A percentile compares a stretch with the other conserved stretches of the same genome.
These are phyloP conservation scores for Listronotus bonariensis DNA, from an alignment of 1,140 invertebrate genomes.

Conservation along the genomic window DNA sequence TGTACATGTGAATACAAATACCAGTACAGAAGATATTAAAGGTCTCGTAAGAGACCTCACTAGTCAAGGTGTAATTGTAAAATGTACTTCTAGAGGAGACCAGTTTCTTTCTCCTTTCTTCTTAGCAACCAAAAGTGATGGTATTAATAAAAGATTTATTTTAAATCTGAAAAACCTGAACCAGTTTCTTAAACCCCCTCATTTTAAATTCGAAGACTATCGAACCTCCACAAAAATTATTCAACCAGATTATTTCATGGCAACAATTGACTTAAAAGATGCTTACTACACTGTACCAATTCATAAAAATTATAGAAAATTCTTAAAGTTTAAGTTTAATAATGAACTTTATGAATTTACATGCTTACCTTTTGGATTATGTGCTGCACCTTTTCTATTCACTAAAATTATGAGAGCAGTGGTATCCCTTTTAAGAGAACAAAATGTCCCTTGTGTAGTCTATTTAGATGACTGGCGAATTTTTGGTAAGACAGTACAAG, in stretches of 20 bases:
- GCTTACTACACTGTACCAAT: conserved; percentile 31
- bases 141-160: neutral
- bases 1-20: neutral
- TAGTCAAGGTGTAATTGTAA: neutral
- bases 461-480: neutral
- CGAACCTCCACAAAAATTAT: neutral
- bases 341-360: conserved; percentile 1
- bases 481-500: too few species aligned
- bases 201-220: conserved; percentile 20
- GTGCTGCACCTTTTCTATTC: neutral
- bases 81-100: neutral
- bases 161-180: conserved; percentile 21
- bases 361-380: conserved; percentile 2
- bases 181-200: neutral
- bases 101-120: conserved; percentile 1
- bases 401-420: neutral
- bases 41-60: neutral
- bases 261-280: neutral
- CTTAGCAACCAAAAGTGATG: neutral
- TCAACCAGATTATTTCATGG: neutral
- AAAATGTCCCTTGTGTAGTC: neutral
- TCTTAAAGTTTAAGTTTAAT: neutral
- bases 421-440: neutral
- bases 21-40: neutral
- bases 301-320: conserved; percentile 1